phyloP scores from a whole-genome alignment of 1,140 invertebrate genomes.

The Alviniconcha marisindica region DNA sequence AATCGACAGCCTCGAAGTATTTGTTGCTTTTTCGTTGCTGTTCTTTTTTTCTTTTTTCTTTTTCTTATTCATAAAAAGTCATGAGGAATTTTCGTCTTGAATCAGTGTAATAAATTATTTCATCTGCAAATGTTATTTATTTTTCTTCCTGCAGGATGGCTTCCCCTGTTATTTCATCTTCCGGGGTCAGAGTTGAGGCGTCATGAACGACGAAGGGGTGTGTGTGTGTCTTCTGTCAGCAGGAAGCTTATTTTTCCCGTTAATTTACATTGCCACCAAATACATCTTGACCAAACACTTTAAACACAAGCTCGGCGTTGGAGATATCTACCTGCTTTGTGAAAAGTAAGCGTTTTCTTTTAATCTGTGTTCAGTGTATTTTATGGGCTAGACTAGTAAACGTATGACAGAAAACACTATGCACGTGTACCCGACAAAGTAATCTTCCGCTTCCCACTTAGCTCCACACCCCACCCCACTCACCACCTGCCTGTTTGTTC shows the following conservation, averaged over 20 bases:
- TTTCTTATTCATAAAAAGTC: not conserved
- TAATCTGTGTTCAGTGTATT: too few species aligned
- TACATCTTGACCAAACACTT: conserved; percentile 5
- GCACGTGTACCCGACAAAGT: too few species aligned
- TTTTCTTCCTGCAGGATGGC: too few species aligned
- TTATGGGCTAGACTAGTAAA: not conserved
- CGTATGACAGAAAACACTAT: too few species aligned
- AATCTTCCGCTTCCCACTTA: too few species aligned
- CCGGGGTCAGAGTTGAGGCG: conserved; percentile 27
- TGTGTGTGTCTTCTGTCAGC: not conserved
- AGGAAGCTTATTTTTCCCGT: conserved; percentile 4
- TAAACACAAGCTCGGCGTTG: not conserved
- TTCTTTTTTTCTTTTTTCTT: not conserved
- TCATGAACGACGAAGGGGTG: conserved; percentile 31
- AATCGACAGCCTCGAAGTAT: too few species aligned
- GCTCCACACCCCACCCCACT: too few species aligned
- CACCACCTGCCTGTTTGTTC: too few species aligned
- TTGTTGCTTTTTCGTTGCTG: too few species aligned
- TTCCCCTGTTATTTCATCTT: too few species aligned
- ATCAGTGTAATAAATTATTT: too few species aligned
- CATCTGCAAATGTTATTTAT: too few species aligned
- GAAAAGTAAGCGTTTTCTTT: conserved; percentile 19
- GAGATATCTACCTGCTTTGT: conserved; percentile 23
- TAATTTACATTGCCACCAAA: not conserved
- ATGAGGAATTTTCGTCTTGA: not conserved